A percentile compares a stretch with the other conserved stretches of the same genome.
Conservation (phyloP, 2,113 vertebrate genomes). For the Phylloscopus trochilus region DNA sequence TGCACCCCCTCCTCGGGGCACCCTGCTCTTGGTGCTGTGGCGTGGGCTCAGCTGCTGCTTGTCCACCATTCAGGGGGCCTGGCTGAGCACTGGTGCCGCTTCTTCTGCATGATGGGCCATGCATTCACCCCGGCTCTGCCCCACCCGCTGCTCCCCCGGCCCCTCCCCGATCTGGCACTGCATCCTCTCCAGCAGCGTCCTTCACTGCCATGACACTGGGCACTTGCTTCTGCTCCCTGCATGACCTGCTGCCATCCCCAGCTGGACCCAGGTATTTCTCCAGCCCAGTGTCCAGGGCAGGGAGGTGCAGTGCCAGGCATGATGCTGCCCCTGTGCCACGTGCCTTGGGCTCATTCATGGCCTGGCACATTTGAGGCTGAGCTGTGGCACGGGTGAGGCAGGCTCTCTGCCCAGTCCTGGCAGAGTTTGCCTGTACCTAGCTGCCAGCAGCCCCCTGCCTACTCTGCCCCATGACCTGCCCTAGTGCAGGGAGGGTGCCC, state of each 20-base stretch:
- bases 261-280: background rate
- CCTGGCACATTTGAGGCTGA: background rate
- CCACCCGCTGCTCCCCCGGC: rapidly evolving
- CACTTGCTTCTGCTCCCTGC: background rate
- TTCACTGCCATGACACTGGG: background rate
- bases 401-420: background rate
- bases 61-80: background rate
- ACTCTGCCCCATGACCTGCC: background rate
- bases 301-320: background rate
- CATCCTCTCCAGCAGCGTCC: background rate
- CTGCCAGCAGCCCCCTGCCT: background rate
- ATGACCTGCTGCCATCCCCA: background rate
- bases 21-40: background rate
- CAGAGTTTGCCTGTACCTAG: background rate
- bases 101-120: background rate
- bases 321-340: background rate
- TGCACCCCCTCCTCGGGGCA: background rate
- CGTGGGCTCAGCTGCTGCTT: background rate
- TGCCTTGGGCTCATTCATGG: background rate
- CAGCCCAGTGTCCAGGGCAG: background rate
- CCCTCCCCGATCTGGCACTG: background rate
- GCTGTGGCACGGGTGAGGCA: background rate
- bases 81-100: background rate
- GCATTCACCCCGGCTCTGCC: background rate
- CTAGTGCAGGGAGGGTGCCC: background rate